phyloP scores from a whole-genome alignment of 2,797 vertebrate species.

The Triplophysa bombifrons region DNA sequence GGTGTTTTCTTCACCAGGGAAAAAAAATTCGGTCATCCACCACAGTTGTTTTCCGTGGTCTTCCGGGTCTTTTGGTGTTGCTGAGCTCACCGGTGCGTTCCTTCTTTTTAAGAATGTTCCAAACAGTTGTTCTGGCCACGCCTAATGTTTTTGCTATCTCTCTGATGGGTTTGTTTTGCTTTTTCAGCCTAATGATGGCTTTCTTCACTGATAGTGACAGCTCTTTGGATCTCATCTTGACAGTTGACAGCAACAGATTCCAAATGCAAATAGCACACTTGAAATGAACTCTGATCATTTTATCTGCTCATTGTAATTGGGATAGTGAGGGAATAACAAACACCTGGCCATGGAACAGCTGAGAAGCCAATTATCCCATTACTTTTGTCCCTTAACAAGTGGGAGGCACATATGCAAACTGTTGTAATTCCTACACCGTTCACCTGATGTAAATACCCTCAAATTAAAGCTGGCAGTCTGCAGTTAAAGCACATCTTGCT shows the following conservation, averaged over 20 bases:
- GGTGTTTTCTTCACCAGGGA: conserved; percentile 33
- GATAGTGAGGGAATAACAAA: conserved; percentile 25
- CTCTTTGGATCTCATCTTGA: conserved; percentile 52
- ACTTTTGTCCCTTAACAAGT: conserved; percentile 45
- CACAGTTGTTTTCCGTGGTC: conserved; percentile 44
- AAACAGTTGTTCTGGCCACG: background rate
- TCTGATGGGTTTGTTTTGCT: conserved; percentile 24
- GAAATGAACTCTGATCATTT: conserved; percentile 26
- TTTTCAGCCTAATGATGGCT: conserved; percentile 26
- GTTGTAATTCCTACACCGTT: conserved; percentile 61
- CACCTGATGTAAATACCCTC: conserved; percentile 39
- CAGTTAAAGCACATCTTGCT: no score
- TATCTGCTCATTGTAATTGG: conserved; percentile 5
- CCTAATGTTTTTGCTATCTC: conserved; percentile 15
- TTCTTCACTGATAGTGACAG: conserved; percentile 44
- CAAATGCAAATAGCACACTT: conserved; percentile 46
- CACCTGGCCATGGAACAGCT: conserved; percentile 14
- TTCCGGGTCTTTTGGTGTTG: conserved; percentile 46
- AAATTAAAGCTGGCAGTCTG: no score
- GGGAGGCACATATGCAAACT: conserved; percentile 49
- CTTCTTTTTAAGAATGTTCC: conserved; percentile 6
- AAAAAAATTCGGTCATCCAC: conserved; percentile 44
- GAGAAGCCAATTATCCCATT: conserved; percentile 24
- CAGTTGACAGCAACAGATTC: conserved; percentile 55
- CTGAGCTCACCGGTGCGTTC: conserved; percentile 26